Percentiles rank a stretch among this genome's conserved stretches.
These are phyloP conservation scores for Pseudanteris insignis DNA, from an alignment of 2,888 invertebrate genomes.

Conservation along the genomic window DNA sequence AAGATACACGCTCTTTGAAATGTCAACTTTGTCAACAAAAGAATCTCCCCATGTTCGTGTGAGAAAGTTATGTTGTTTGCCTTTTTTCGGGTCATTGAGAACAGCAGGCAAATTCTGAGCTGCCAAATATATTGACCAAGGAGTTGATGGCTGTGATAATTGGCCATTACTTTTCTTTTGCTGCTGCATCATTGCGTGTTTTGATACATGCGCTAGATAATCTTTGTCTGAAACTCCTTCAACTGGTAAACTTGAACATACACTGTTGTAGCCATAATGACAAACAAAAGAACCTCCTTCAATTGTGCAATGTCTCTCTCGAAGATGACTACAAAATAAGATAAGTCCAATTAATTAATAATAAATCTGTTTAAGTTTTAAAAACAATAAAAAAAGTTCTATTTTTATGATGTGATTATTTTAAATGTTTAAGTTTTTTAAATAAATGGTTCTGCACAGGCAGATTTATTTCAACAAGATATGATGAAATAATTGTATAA, in stretches of 20 bases:
- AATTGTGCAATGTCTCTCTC: constrained; percentile 81
- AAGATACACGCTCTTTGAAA: constrained; percentile 81
- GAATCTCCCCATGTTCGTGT: constrained; percentile 97
- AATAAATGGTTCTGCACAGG: no score
- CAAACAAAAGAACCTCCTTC: constrained; percentile 89
- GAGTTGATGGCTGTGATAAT: constrained; percentile 52
- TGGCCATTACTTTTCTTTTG: constrained; percentile 69
- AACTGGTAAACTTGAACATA: constrained; percentile 86
- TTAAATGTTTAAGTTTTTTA: no score
- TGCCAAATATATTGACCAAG: constrained; percentile 91
- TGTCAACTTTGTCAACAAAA: constrained; percentile 84
- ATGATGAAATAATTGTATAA: no score
- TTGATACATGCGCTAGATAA: constrained; percentile 85
- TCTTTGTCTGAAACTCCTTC: constrained; percentile 89
- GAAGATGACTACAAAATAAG: constrained; percentile 78
- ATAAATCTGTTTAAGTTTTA: no score
- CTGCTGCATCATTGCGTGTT: constrained; percentile 67
- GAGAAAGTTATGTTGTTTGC: constrained; percentile 92
- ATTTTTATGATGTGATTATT: no score
- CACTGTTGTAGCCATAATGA: constrained; percentile 86
- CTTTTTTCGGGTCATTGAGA: constrained; percentile 91
- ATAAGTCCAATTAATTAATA: no score
- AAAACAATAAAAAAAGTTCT: no score
- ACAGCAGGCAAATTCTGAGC: constrained; percentile 95
- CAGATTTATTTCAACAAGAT: no score